Evolutionary conservation across 1,140 invertebrate species (phyloP), one percentile per base, ranked within the genome.

Genomic region (Scaptomyza hsui): DNA sequence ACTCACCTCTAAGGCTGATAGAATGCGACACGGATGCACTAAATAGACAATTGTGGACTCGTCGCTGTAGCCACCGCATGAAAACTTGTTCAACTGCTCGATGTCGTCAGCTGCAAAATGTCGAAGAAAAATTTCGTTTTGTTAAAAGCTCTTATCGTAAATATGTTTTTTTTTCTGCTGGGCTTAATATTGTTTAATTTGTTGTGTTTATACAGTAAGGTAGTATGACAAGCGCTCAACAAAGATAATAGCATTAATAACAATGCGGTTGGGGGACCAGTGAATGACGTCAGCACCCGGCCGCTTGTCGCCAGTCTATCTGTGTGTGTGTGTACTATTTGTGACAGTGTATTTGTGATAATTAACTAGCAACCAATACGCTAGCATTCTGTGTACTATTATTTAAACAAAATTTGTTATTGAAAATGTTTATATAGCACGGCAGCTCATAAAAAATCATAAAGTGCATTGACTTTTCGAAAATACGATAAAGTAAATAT

Each of bases 21-120:
- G 93, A 89, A 97, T 95, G 65, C 97, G 95, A 92, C 95, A 96
- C 77, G 96, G 96, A 93, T 97, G 96, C 92, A 96, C 95, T 71
- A 96, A 93, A 92, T 96, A 97, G 64, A 96, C 95, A 90, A 96
- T 96, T 55, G 96, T 96, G 41, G 94, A 96, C 78, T 94, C 93
- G 91, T 96, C 95, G 91, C 94, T 95, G 90, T 96, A 96, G 72
- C 95, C 95, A 59, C 95, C 95, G 88, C 94, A 96, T 48, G 95
- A 94, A 92, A 96, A 97, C 78, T 95, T 93, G 86, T 91, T 93
- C 73, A 97, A 92, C 89, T 96, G 95, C 82, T 96, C 95, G 92
- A 96, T 96, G 90, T 97, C 96, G 78, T 93, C 93, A 83, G 95
- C 95, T 96, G 92, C 19, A 93, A 93, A 64, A 42, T 37, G 35